These are phyloP conservation scores for Habropoda laboriosa DNA, from an alignment of 1,140 invertebrate genomes.

Conservation along the genomic window DNA sequence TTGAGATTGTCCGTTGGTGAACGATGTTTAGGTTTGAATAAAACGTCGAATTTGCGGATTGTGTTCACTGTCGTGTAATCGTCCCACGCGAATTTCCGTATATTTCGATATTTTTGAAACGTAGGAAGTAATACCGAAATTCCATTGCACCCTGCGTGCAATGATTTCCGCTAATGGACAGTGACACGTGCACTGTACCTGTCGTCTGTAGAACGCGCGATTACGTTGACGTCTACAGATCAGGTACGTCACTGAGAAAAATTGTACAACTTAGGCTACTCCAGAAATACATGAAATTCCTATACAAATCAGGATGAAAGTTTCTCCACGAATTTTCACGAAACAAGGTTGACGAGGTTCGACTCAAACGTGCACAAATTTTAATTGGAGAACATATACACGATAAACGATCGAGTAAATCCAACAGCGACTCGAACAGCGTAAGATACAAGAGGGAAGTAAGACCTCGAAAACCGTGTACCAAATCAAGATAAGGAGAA, in stretches of 20 bases:
- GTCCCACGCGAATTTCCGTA: background rate
- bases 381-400: too few relatives aligned
- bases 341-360: too few relatives aligned
- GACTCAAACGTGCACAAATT: background rate
- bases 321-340: background rate
- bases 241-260: background rate
- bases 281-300: too few relatives aligned
- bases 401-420: background rate
- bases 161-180: background rate
- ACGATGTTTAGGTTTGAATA: background rate
- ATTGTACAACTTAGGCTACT: background rate
- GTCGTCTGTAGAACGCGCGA: background rate
- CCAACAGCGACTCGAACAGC: background rate
- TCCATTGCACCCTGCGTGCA: background rate
- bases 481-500: background rate
- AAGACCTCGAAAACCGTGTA: too few relatives aligned
- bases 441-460: too few relatives aligned
- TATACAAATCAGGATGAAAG: background rate
- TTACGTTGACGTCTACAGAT: background rate
- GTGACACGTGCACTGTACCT: background rate
- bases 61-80: background rate
- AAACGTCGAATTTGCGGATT: background rate
- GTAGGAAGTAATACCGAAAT: background rate
- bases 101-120: background rate
- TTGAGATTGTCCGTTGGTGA: background rate